Conservation (phyloP, 2,113 vertebrate genomes). For the Cyanoramphus novaezelandiae region DNA sequence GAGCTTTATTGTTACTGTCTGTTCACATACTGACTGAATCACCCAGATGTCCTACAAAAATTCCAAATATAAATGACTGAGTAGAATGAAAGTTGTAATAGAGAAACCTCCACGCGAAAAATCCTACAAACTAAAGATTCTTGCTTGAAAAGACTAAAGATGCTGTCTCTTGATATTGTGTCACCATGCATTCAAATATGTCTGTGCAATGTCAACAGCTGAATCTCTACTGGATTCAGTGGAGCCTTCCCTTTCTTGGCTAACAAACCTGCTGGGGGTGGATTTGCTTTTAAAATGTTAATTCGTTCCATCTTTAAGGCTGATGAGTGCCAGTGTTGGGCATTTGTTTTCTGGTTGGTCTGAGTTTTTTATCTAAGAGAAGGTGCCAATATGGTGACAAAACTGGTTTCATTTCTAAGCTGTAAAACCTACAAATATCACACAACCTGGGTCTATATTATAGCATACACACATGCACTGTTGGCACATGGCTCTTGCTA, state of each 20-base stretch:
- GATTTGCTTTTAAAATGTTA: background rate
- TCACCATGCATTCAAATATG: background rate
- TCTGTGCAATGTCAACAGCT: background rate
- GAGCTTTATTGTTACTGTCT: background rate
- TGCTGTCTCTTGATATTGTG: background rate
- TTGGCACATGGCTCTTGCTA: background rate
- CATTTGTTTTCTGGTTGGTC: background rate
- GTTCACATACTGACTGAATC: background rate
- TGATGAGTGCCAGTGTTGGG: background rate
- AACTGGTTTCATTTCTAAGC: background rate
- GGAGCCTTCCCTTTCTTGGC: background rate
- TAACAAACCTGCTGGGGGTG: background rate
- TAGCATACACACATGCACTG: background rate
- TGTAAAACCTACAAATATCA: background rate
- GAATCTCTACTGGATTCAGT: background rate
- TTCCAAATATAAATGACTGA: background rate
- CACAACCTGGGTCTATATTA: background rate
- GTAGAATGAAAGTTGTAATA: background rate
- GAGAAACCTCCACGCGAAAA: background rate
- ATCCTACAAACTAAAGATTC: background rate
- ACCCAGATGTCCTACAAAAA: background rate
- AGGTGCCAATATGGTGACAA: background rate
- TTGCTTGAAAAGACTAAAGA: background rate
- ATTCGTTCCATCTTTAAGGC: conserved; percentile 2
- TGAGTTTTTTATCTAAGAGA: background rate